Conservation (phyloP, 2,113 vertebrate species). For the Sakesphorus luctuosus region DNA sequence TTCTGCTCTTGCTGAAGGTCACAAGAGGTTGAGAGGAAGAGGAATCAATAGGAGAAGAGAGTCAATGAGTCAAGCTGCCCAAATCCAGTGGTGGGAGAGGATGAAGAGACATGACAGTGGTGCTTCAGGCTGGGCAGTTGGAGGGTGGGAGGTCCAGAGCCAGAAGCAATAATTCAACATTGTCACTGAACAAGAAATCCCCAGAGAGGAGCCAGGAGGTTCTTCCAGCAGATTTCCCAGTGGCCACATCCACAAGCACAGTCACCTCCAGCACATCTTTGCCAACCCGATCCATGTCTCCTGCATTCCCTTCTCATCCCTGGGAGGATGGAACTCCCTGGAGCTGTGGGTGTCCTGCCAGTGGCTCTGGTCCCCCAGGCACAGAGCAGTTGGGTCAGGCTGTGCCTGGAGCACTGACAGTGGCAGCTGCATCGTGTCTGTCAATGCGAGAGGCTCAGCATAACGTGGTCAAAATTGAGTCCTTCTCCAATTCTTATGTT, state of each 20-base stretch:
- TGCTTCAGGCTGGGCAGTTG: not conserved
- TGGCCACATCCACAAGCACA: not conserved
- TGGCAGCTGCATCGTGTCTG: slow-evolving; percentile 30
- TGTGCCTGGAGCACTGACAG: not conserved
- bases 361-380: not conserved
- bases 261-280: not conserved
- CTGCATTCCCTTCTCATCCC: not conserved
- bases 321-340: not conserved
- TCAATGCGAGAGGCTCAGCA: slow-evolving; percentile 25
- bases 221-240: not conserved
- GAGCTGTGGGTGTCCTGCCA: not conserved
- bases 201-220: not conserved
- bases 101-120: not conserved
- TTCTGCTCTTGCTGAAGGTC: not conserved
- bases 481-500: slow-evolving; percentile 29
- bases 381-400: not conserved
- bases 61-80: not conserved
- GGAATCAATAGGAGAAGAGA: not conserved
- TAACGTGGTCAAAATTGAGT: slow-evolving; percentile 46
- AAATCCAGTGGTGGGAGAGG: rapidly evolving
- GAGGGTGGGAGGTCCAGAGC: not conserved
- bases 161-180: not conserved
- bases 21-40: not conserved
- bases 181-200: rapidly evolving
- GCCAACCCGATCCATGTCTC: rapidly evolving